Percentiles rank a stretch among this genome's conserved stretches.
phyloP scores from a whole-genome alignment of 2,888 invertebrate genomes.

The Drosophila anomalata region DNA sequence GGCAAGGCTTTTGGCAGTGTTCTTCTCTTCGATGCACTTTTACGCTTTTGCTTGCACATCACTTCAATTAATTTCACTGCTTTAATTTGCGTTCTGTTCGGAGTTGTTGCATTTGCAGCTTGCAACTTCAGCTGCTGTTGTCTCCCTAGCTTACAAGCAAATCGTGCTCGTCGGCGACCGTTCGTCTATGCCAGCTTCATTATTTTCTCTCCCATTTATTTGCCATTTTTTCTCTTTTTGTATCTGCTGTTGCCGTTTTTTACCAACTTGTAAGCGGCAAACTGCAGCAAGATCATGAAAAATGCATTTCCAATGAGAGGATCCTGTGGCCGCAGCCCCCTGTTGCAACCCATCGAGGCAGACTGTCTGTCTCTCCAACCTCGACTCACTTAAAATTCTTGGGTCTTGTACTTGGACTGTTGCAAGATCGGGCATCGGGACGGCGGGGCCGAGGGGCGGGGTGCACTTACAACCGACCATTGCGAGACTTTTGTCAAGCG shows the following conservation, averaged over 20 bases:
- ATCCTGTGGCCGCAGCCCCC: constrained; percentile 33
- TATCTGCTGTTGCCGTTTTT: constrained; percentile 9
- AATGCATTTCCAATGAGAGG: constrained; percentile 76
- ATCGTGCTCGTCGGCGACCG: constrained; percentile 83
- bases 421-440: constrained; percentile 11
- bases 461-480: constrained; percentile 41
- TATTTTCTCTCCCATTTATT: constrained; percentile 40
- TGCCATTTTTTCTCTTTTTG: not conserved
- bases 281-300: constrained; percentile 71
- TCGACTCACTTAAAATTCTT: constrained; percentile 79
- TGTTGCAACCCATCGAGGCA: constrained; percentile 47
- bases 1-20: constrained; percentile 24
- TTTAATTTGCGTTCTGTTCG: constrained; percentile 72
- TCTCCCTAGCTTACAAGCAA: constrained; percentile 75
- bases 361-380: constrained; percentile 68
- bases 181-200: constrained; percentile 81
- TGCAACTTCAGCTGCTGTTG: constrained; percentile 39
- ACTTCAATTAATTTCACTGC: constrained; percentile 75
- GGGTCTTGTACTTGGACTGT: constrained; percentile 62
- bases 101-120: constrained; percentile 44
- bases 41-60: constrained; percentile 66
- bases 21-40: constrained; percentile 45
- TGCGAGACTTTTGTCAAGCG: constrained; percentile 71
- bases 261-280: constrained; percentile 53
- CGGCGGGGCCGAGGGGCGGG: constrained; percentile 1